Evolutionary conservation across 2,113 vertebrate genomes (phyloP), one percentile per base, ranked within the genome.

Genomic region (Cyphomyrus plagiostoma): DNA sequence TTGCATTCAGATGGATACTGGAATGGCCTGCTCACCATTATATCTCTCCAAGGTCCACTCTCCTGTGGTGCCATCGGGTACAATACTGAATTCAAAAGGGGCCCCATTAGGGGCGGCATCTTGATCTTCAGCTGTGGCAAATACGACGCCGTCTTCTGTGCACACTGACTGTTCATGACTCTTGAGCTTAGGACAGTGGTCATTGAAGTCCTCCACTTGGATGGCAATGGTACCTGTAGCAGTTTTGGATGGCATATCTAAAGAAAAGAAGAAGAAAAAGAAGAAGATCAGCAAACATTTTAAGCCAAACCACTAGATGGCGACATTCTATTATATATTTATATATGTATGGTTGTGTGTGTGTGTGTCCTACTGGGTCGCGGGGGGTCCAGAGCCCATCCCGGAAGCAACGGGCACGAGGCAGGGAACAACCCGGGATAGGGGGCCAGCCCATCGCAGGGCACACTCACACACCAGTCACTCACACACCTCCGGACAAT

Each of bases 171-270:
- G 93, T 0, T 91, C 10, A 0, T 91, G 82, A 30, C 94, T 94
- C 11, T 93, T 93, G 90, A 99, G 92, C 5, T 56, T 90, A 2
- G 98, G 98, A 90, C 98, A 99, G 88, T 98, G 95, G 94, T 99
- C 97, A 91, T 99, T 99, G 50, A 92, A 92, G 93, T 99, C 97
- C 89, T 94, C 90, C 45, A 99, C 96, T 0, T 94, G 92, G 92
- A 99, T 95, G 35, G 95, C 89, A 0, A 99, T 82, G 0, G 97
- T 99, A 58, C 98, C 98, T 0, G 98, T 99, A 90, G 96, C 93
- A 0, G 98, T 98, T 95, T 97, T 96, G 39, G 88, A 89, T 9
- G 96, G 95, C 66, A 91, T 86, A 92, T 94, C 97, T 98, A 90
- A 26, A 8, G 8, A 23, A 19, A 50, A 23, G 3, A n/a, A 4